These are phyloP conservation scores for Mus pahari DNA, from an alignment of 2,113 vertebrate genomes.

Conservation along the genomic window DNA sequence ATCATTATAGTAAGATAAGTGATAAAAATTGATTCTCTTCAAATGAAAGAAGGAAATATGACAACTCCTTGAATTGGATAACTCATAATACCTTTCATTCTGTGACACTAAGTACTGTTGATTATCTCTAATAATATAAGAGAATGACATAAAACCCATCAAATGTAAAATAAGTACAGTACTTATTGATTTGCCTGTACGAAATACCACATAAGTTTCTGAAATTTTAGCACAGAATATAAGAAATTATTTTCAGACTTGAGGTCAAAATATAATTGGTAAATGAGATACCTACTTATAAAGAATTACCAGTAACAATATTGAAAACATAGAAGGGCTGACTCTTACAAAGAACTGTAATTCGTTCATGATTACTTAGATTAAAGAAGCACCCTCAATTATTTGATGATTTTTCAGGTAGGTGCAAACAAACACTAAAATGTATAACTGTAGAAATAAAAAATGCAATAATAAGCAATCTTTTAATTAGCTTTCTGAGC, in stretches of 20 bases:
- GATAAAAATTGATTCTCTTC: background rate
- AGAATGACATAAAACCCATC: background rate
- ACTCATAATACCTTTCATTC: background rate
- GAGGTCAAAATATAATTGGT: background rate
- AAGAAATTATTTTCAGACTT: background rate
- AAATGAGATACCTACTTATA: background rate
- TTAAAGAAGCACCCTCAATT: background rate
- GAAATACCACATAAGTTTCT: background rate
- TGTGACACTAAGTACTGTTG: background rate
- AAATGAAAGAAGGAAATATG: background rate
- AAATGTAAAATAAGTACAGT: background rate
- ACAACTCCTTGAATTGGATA: background rate
- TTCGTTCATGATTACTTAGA: background rate
- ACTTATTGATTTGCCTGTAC: background rate
- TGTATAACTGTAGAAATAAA: background rate
- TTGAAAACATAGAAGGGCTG: background rate
- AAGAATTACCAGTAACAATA: background rate
- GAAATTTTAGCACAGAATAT: background rate
- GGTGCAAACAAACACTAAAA: background rate
- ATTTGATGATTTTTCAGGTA: background rate
- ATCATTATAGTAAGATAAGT: background rate
- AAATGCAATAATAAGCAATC: background rate
- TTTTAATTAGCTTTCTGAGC: background rate
- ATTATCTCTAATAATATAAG: background rate
- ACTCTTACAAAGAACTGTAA: background rate